Evolutionary conservation across 2,113 vertebrate species (phyloP).

Genomic region (Macquaria ambigua): DNA sequence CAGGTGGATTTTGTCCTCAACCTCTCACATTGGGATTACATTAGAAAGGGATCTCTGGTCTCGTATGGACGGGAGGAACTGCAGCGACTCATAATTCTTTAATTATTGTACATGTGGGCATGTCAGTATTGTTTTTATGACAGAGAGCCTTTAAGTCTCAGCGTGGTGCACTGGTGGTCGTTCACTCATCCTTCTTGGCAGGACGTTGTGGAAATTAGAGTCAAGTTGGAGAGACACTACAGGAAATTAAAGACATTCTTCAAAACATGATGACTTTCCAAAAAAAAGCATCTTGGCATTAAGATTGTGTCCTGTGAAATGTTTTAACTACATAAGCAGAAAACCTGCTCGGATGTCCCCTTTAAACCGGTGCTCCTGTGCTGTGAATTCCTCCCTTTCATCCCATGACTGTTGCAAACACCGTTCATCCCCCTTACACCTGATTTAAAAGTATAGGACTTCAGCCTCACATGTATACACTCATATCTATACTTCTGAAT

Average conservation of each 20-base stretch:
- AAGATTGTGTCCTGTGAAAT: not conserved
- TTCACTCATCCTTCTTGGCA: not conserved
- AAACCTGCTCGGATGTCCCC: not conserved
- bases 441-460: constrained; percentile 1
- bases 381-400: not conserved
- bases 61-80: too few species aligned
- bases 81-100: not conserved
- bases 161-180: not conserved
- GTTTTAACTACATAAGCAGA: not conserved
- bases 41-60: not conserved
- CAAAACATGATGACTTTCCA: not conserved
- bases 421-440: not conserved
- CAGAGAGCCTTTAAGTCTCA: not conserved
- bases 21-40: not conserved
- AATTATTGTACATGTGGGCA: not conserved
- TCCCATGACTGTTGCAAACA: not conserved
- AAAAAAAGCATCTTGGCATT: too few species aligned
- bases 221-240: not conserved
- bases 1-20: not conserved
- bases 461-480: not conserved
- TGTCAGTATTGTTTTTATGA: not conserved
- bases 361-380: not conserved
- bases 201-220: not conserved
- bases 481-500: constrained; percentile 6
- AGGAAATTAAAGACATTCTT: not conserved